These are phyloP conservation scores for Corythornis cristatus DNA, from an alignment of 2,113 vertebrate species.

Conservation along the genomic window DNA sequence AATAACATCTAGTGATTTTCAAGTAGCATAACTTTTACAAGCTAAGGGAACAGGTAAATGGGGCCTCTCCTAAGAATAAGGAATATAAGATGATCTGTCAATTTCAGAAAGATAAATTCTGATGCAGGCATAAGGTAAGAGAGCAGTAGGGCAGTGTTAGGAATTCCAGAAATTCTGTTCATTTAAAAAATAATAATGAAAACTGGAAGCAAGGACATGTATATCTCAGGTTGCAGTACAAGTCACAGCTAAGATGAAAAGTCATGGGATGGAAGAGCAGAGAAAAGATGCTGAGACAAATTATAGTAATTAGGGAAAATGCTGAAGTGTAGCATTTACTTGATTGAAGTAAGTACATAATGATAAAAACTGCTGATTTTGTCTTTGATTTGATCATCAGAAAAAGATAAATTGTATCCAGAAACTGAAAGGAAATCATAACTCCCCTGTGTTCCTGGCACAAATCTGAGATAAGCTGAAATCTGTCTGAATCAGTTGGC, in stretches of 20 bases:
- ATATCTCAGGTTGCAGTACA: background rate
- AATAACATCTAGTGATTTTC: background rate
- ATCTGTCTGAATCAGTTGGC: background rate
- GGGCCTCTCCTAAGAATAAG: background rate
- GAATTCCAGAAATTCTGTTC: background rate
- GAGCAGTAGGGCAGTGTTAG: background rate
- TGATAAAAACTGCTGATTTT: background rate
- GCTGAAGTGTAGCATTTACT: background rate
- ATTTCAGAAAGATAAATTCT: background rate
- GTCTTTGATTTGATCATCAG: background rate
- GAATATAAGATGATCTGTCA: background rate
- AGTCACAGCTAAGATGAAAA: background rate
- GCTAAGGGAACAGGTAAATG: background rate
- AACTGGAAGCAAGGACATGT: background rate
- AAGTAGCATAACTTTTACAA: background rate
- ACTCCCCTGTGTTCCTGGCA: background rate
- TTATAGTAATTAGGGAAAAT: background rate
- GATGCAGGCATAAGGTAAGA: background rate
- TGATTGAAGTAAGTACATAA: background rate
- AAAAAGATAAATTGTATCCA: background rate
- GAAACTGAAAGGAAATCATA: background rate
- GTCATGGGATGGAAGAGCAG: background rate
- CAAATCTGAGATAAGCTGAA: background rate
- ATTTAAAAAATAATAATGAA: background rate
- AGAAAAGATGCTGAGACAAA: background rate